Percentiles rank a stretch among this genome's conserved stretches.
phyloP scores from a whole-genome alignment of 2,113 vertebrate species.

The Paratilapia polleni region DNA sequence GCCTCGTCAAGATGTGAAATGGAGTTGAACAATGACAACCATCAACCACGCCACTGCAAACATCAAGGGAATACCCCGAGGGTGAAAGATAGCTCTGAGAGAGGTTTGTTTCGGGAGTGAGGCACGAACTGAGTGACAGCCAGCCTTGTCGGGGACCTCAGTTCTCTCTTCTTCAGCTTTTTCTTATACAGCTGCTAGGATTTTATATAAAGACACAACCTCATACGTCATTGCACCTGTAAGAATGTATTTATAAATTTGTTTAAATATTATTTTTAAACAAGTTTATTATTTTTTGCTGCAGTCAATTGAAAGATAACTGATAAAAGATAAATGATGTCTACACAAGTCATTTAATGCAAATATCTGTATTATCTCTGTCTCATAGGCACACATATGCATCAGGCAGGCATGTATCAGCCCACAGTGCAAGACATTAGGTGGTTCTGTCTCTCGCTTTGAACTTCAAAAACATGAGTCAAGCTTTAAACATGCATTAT shows the following conservation, averaged over 20 bases:
- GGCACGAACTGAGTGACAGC: conserved; percentile 17
- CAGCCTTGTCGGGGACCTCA: background rate
- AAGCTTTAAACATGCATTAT: conserved; percentile 65
- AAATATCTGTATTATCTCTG: conserved; percentile 2
- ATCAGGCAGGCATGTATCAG: conserved; percentile 5
- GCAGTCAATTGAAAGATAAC: background rate
- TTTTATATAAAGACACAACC: background rate
- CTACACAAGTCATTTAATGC: background rate
- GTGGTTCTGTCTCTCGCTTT: conserved; percentile 38
- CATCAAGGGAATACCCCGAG: conserved; percentile 42
- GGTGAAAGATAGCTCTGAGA: conserved; percentile 32
- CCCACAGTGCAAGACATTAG: conserved; percentile 28
- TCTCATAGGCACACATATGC: conserved; percentile 6
- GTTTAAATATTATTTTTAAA: conserved; percentile 2
- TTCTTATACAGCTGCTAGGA: background rate
- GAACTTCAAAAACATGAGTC: conserved; percentile 56
- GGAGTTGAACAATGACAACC: conserved; percentile 58
- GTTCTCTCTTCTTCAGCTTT: conserved; percentile 15
- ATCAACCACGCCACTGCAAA: conserved; percentile 36
- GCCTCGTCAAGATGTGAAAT: conserved; percentile 51
- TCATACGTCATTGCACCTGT: background rate
- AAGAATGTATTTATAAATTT: background rate
- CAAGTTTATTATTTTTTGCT: background rate
- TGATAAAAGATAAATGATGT: background rate
- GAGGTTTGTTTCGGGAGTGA: conserved; percentile 33